Evolutionary conservation across 1,140 invertebrate species (phyloP).

Genomic region (Aphaenogaster ashmeadi): DNA sequence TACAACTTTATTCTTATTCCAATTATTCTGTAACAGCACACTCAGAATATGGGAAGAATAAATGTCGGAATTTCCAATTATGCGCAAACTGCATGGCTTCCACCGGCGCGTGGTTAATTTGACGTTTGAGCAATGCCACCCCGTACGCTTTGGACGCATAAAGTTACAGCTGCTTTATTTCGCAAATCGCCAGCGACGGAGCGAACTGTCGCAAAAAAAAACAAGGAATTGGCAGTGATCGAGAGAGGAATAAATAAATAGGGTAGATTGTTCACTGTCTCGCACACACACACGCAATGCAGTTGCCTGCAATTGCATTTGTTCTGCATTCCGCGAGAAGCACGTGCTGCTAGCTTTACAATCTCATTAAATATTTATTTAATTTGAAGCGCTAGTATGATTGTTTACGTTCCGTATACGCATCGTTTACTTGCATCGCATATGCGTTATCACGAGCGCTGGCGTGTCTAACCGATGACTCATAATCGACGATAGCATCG

Average conservation of each 20-base stretch:
- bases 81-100: conserved; percentile 37
- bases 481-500: neutral
- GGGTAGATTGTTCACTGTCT: conserved; percentile 37
- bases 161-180: conserved; percentile 6
- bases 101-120: conserved; percentile 34
- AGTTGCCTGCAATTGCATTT: conserved; percentile 34
- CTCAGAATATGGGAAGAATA: conserved; percentile 16
- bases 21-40: neutral
- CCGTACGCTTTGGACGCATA: neutral
- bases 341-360: conserved; percentile 1
- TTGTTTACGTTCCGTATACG: conserved; percentile 33
- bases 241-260: conserved; percentile 31
- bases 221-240: conserved; percentile 35
- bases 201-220: neutral
- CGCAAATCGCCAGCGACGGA: neutral
- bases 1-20: neutral
- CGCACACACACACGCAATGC: conserved; percentile 7
- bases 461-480: neutral
- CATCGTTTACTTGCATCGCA: conserved; percentile 1
- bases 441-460: neutral
- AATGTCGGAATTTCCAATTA: conserved; percentile 63
- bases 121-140: conserved; percentile 50
- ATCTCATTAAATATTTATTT: conserved; percentile 58
- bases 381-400: conserved; percentile 8
- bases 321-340: conserved; percentile 22